Percentiles rank a stretch among this genome's conserved stretches.
Conservation (phyloP, 2,888 invertebrate genomes). For the Tuta absoluta region DNA sequence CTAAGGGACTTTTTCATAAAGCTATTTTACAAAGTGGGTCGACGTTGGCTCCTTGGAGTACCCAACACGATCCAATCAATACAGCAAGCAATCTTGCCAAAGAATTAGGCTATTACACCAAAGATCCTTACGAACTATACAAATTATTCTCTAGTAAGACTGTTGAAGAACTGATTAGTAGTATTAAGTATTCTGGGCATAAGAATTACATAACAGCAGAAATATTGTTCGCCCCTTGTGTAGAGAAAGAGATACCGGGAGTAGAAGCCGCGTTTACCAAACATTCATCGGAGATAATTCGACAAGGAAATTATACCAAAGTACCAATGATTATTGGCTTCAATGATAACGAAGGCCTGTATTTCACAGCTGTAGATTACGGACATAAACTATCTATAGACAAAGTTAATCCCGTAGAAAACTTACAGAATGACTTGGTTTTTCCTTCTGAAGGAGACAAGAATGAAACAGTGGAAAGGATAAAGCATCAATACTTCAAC, state of each 20-base stretch:
- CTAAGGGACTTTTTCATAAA: slow-evolving; percentile 67
- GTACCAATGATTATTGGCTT: slow-evolving; percentile 73
- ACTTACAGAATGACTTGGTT: slow-evolving; percentile 58
- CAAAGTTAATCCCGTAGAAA: slow-evolving; percentile 47
- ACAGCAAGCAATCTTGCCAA: slow-evolving; percentile 60
- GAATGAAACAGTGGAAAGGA: slow-evolving; percentile 54
- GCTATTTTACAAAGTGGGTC: slow-evolving; percentile 72
- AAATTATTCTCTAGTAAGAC: slow-evolving; percentile 58
- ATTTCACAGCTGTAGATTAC: slow-evolving; percentile 64
- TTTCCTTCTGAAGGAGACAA: slow-evolving; percentile 58
- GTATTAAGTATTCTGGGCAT: slow-evolving; percentile 59
- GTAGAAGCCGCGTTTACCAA: slow-evolving; percentile 61
- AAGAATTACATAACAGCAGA: slow-evolving; percentile 61
- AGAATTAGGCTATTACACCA: slow-evolving; percentile 64
- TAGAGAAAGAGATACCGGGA: slow-evolving; percentile 64
- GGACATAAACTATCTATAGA: slow-evolving; percentile 52
- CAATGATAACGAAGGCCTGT: slow-evolving; percentile 71
- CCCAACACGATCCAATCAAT: slow-evolving; percentile 65
- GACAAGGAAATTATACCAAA: slow-evolving; percentile 66
- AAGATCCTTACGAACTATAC: slow-evolving; percentile 63
- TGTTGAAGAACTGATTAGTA: slow-evolving; percentile 56
- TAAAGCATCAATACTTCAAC: slow-evolving; percentile 59
- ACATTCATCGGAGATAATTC: slow-evolving; percentile 60
- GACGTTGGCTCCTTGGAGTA: slow-evolving; percentile 64
- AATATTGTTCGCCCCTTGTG: slow-evolving; percentile 65